Base-by-base conservation (phyloP, 2,113 vertebrate species). In the Polypterus bichir region DNA sequence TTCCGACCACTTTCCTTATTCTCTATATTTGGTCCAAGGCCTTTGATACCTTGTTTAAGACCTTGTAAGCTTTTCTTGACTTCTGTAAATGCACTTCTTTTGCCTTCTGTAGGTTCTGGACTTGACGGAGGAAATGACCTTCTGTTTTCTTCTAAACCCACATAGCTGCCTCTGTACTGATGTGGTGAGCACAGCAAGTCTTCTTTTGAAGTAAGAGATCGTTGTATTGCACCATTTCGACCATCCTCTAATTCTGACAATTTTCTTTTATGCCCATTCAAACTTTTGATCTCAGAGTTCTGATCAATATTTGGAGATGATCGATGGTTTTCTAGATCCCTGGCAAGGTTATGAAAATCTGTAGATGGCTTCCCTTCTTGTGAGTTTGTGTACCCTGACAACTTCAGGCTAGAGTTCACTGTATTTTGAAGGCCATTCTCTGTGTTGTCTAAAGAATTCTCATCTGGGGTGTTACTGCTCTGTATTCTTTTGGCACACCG, bases 51-150 rank as follows among this genome's bases (percentile, higher is more conserved):
- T 65, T 87, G 83, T 54, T 87, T 88, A 57, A 81, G 72, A 66
- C 71, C 74, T 68, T 88, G 87, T 3, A 78, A 47, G 1, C 80
- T 75, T 73, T 93, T 94, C 78, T 91, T 94, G 69, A 97, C 94
- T 71, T 97, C 94, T 8, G 92, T 92, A 79, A 97, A 97, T 68
- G 93, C 93, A 80, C 94, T 97, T 67, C 91, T 83, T 66, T 97
- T 97, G 47, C 77, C 83, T 67, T 92, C 91, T 1, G 81, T 77
- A 0, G 76, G 77, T 59, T 90, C 91, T 0, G 89, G 77, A 53
- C 81, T 78, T 10, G 89, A 82, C 0, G 91, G 85, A 0, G 83
- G 83, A 65, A 90, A 90, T 9, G 89, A 57, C 65, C 86, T 77
- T 49, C 85, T 82, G 72, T 81, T 83, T 59, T 94, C 92, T 47